Percentiles rank a stretch among this genome's conserved stretches.
Conservation (phyloP, 1,140 invertebrate species). For the Gyrodactylus bullatarudis region DNA sequence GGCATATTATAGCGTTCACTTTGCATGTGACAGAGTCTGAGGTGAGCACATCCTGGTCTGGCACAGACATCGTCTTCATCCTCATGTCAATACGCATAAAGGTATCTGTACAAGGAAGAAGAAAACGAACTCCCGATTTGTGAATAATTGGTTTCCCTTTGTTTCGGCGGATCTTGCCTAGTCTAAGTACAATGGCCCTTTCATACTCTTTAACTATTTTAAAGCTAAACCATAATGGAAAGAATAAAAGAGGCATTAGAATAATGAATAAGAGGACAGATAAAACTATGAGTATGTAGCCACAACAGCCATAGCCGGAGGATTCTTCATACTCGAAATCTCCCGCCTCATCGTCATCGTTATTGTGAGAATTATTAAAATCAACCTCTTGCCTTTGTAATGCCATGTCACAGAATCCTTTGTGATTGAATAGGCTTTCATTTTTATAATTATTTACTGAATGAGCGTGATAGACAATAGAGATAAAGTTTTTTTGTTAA, state of each 20-base stretch:
- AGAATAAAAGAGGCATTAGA: not conserved
- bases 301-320: not conserved
- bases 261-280: not conserved
- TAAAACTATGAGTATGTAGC: not conserved
- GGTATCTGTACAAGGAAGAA: not conserved
- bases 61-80: not conserved
- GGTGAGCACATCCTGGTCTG: not conserved
- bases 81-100: not conserved
- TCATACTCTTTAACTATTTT: not conserved
- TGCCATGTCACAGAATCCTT: no score
- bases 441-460: no score
- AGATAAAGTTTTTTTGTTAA: no score
- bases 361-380: no score
- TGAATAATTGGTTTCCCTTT: not conserved
- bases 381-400: no score
- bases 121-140: not conserved
- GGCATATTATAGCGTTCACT: not conserved
- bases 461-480: no score
- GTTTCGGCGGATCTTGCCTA: not conserved
- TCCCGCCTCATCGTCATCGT: no score
- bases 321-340: no score
- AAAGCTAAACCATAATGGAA: not conserved
- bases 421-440: no score
- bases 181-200: not conserved
- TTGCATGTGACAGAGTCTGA: not conserved